A percentile compares a stretch with the other conserved stretches of the same genome.
These are phyloP conservation scores for Podiceps cristatus DNA, from an alignment of 2,113 vertebrate genomes.

Conservation along the genomic window DNA sequence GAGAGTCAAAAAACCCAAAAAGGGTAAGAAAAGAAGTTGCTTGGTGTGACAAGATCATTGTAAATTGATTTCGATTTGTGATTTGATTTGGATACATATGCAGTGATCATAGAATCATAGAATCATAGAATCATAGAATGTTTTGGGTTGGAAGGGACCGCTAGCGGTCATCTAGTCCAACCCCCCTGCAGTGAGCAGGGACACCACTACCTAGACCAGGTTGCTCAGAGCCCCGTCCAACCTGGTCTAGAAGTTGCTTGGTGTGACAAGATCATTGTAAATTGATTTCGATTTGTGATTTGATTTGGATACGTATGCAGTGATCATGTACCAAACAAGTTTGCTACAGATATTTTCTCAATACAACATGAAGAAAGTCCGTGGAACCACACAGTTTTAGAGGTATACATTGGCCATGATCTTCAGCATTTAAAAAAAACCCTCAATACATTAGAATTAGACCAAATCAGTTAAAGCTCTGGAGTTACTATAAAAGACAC, in stretches of 20 bases:
- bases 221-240: too few relatives aligned
- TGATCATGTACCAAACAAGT: neutral
- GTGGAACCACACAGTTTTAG: neutral
- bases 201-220: too few relatives aligned
- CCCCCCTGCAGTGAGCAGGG: too few relatives aligned
- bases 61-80: neutral
- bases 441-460: neutral
- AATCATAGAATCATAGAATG: too few relatives aligned
- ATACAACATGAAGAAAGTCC: neutral
- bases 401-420: neutral
- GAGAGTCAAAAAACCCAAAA: neutral
- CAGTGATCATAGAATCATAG: too few relatives aligned
- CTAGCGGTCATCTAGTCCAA: too few relatives aligned
- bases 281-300: neutral
- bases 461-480: neutral
- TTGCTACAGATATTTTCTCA: neutral
- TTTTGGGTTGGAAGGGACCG: too few relatives aligned
- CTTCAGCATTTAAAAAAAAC: neutral
- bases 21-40: neutral
- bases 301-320: neutral
- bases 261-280: neutral
- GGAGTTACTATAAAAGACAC: neutral
- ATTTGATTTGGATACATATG: neutral
- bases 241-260: conserved; percentile 27
- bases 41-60: neutral